Evolutionary conservation across 2,888 invertebrate species (phyloP), one percentile per base, ranked within the genome.

Genomic region (Conchocele bisecta): DNA sequence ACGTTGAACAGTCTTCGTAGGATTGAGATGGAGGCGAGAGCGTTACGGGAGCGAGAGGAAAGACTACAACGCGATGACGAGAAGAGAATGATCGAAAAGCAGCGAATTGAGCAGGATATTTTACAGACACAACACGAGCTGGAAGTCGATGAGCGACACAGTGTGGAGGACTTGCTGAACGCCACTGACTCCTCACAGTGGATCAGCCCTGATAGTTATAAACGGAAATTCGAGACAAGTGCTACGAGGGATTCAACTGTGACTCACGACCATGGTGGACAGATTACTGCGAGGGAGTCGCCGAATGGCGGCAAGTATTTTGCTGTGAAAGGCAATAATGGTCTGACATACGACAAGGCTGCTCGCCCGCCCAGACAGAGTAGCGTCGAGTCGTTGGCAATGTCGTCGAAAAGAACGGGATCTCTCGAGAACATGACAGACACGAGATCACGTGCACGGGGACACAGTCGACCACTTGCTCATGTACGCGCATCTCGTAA

Each of bases 91-190:
- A 53, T 80, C 41, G 86, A 88, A 64, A 82, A 83, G 67, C 85
- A 87, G 59, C 54, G 79, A 57, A 83, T 87, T 20, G 88, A 88
- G 44, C 81, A 83, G 51, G 86, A 88, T 61, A 84, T 85, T 60
- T 77, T 79, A 63, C 84, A 82, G 13, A 87, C 86, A 0, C 83
- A 85, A 57, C 79, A 83, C 26, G 88, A 88, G 63, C 57, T 88
- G 26, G 88, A 88, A 59, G 76, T 78, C 41, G 88, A 88, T 56
- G 87, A 88, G 17, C 61, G 79, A 6, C 84, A 86, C 53, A 86
- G 86, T 74, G 79, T 88, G n/a, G 88, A 88, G 39, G 87, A 88
- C 63, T 74, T 88, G 53, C 65, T 88, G 33, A 82, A 81, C 35
- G 74, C 63, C 41, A 63, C 58, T 6, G 72, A 69, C 26, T 57